Conservation (phyloP, 1,140 invertebrate species). For the Plodia interpunctella region DNA sequence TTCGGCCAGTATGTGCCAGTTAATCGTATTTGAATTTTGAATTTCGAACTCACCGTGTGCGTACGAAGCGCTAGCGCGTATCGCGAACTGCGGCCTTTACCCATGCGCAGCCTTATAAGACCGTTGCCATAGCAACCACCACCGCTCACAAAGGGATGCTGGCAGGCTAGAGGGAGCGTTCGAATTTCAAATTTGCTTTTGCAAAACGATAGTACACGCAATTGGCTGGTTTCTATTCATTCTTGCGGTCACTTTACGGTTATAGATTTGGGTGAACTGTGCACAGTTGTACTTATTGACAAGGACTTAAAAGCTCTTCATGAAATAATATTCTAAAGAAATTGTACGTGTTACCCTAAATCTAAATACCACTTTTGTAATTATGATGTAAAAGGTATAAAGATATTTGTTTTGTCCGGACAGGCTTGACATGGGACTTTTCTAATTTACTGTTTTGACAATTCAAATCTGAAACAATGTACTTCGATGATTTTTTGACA, state of each 20-base stretch:
- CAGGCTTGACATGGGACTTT: too few relatives aligned
- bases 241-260: background rate
- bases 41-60: constrained; percentile 59
- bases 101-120: constrained; percentile 48
- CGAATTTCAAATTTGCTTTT: constrained; percentile 1
- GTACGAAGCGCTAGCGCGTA: constrained; percentile 53
- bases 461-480: too few relatives aligned
- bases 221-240: background rate
- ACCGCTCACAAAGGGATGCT: constrained; percentile 53
- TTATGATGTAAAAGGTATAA: too few relatives aligned
- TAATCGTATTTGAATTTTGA: too few relatives aligned
- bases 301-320: too few relatives aligned
- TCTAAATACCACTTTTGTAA: too few relatives aligned
- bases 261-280: background rate
- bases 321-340: too few relatives aligned
- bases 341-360: too few relatives aligned
- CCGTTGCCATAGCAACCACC: constrained; percentile 42
- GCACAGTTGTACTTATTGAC: background rate
- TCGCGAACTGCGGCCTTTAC: constrained; percentile 46
- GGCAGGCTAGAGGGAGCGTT: background rate
- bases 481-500: too few relatives aligned
- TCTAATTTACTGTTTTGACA: too few relatives aligned
- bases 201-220: background rate
- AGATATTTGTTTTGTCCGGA: too few relatives aligned
- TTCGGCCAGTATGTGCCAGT: too few relatives aligned